Evolutionary conservation across 2,113 vertebrate species (phyloP).

Genomic region (Charadrius vociferus): DNA sequence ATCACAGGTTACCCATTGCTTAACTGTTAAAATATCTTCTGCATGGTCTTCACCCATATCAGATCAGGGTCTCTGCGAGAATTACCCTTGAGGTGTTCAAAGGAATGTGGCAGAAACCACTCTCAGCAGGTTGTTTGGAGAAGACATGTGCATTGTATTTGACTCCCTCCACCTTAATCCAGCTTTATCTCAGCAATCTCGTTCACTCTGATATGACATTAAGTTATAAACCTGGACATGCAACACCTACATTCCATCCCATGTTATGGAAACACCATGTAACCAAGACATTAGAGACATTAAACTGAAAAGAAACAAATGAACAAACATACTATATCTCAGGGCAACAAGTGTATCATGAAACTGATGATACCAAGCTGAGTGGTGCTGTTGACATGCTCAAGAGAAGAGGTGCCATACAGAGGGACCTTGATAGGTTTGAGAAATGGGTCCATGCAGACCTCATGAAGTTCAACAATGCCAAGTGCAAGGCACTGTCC

Average conservation of each 20-base stretch:
- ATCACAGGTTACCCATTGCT: not conserved
- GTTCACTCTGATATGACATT: not conserved
- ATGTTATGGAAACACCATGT: not conserved
- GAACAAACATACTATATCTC: not conserved
- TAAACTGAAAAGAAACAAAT: not conserved
- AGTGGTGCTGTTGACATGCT: not conserved
- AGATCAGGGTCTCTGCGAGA: not conserved
- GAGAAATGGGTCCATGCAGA: not conserved
- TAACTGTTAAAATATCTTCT: not conserved
- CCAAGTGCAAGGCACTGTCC: not conserved
- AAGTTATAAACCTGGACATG: not conserved
- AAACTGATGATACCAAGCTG: not conserved
- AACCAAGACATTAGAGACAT: not conserved
- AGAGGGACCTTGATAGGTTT: not conserved
- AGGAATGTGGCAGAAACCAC: not conserved
- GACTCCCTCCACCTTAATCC: not conserved
- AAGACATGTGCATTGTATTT: not conserved
- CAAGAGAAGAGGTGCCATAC: not conserved
- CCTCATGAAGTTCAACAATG: not conserved
- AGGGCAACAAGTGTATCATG: not conserved
- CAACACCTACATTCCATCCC: not conserved
- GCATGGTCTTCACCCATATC: not conserved
- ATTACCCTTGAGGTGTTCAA: not conserved
- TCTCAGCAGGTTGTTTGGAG: not conserved
- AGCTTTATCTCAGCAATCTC: not conserved